These are phyloP conservation scores for Podarcis lilfordi DNA, from an alignment of 2,797 vertebrate genomes.

Conservation along the genomic window DNA sequence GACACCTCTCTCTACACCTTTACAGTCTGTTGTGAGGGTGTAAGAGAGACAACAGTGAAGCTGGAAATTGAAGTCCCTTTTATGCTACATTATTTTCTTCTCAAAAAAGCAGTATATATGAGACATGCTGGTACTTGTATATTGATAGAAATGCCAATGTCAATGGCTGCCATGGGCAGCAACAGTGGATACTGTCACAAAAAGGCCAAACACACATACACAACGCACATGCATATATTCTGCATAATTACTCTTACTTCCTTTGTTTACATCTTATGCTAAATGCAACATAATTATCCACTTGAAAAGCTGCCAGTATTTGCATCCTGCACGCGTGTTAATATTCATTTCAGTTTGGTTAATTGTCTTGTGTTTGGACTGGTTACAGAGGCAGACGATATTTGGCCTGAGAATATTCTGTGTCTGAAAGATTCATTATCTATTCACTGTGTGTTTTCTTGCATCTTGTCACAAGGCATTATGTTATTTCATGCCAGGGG, in stretches of 20 bases:
- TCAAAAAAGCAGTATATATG: no score
- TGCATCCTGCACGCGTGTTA: constrained; percentile 12
- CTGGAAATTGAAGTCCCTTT: neutral
- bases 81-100: neutral
- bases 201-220: no score
- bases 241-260: constrained; percentile 1
- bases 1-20: neutral
- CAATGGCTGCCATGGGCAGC: no score
- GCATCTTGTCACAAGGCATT: constrained; percentile 53
- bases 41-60: neutral
- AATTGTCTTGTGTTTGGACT: constrained; percentile 53
- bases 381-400: constrained; percentile 59
- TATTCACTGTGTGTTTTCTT: constrained; percentile 45
- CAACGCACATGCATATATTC: no score
- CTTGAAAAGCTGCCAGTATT: constrained; percentile 19
- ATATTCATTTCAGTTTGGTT: constrained; percentile 7
- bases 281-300: constrained; percentile 22
- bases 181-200: no score
- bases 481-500: constrained; percentile 44
- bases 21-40: neutral
- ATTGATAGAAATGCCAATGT: no score
- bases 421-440: constrained; percentile 57
- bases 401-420: constrained; percentile 64
- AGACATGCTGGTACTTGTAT: no score
- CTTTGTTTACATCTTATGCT: constrained; percentile 15